These are phyloP conservation scores for Paramacrobiotus metropolitanus DNA, from an alignment of 1,140 invertebrate genomes.

Conservation along the genomic window DNA sequence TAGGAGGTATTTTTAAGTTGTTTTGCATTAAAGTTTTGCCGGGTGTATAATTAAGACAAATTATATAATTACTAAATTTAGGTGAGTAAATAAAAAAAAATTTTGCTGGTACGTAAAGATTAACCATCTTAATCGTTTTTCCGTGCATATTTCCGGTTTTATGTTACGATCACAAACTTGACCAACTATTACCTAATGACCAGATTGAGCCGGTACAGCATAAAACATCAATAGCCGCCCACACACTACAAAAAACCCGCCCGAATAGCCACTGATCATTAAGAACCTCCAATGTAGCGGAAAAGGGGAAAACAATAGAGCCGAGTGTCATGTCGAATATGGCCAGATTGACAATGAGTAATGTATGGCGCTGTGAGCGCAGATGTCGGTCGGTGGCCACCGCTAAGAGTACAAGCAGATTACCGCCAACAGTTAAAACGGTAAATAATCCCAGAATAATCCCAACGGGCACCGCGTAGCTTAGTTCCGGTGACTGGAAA, in stretches of 20 bases:
- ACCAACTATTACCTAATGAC: no score
- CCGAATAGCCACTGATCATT: conserved; percentile 27
- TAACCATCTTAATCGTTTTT: no score
- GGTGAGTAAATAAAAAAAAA: no score
- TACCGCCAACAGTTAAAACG: conserved; percentile 31
- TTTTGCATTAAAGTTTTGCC: no score
- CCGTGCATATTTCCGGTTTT: no score
- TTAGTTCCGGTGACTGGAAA: background rate
- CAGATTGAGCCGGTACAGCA: conserved; percentile 39
- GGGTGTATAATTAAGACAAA: no score
- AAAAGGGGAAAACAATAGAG: background rate
- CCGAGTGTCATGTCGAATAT: conserved; percentile 21
- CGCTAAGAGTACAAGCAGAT: conserved; percentile 32
- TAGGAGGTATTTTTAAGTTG: no score
- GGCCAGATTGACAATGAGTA: conserved; percentile 23
- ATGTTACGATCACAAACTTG: no score
- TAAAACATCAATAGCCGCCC: conserved; percentile 35
- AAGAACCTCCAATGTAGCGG: conserved; percentile 8
- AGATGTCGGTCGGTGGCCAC: conserved; percentile 30
- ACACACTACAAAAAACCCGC: conserved; percentile 38
- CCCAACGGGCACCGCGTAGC: conserved; percentile 6
- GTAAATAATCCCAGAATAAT: conserved; percentile 24
- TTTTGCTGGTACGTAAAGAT: no score
- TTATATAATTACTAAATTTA: no score
- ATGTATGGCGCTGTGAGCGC: conserved; percentile 22